phyloP scores from a whole-genome alignment of 2,888 invertebrate species.

The Exephanes ischioxanthus region DNA sequence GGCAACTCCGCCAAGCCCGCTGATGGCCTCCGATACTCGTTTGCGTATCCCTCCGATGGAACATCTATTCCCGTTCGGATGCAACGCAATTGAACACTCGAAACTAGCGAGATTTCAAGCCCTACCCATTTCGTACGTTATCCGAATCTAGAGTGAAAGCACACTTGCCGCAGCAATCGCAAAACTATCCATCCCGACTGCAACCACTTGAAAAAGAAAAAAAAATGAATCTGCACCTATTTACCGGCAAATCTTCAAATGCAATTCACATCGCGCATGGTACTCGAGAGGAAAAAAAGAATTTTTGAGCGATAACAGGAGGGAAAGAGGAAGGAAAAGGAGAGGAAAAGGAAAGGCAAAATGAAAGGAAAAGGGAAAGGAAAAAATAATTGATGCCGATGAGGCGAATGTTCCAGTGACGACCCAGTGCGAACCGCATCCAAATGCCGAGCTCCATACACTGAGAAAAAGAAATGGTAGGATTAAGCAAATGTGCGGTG shows the following conservation, averaged over 20 bases:
- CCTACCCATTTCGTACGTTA: neutral
- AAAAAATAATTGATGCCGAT: no score
- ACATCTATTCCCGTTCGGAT: conserved; percentile 1
- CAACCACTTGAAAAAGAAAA: neutral
- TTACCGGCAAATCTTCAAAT: neutral
- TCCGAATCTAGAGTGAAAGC: neutral
- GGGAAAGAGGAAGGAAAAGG: no score
- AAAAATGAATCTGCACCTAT: neutral
- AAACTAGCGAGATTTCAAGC: neutral
- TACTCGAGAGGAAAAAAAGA: no score
- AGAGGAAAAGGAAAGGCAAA: no score
- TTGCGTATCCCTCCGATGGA: conserved; percentile 11
- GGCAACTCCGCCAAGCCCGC: conserved; percentile 29
- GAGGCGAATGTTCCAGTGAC: no score
- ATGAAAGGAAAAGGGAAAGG: no score
- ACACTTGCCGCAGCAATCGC: neutral
- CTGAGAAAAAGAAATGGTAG: no score
- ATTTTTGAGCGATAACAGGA: no score
- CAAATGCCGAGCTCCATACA: no score
- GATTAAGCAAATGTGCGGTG: no score
- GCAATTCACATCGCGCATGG: neutral
- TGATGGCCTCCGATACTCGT: conserved; percentile 26
- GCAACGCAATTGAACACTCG: conserved; percentile 28
- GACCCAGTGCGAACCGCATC: no score
- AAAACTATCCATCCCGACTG: neutral